Conservation (phyloP, 2,113 vertebrate species). For the Labrus mixtus region DNA sequence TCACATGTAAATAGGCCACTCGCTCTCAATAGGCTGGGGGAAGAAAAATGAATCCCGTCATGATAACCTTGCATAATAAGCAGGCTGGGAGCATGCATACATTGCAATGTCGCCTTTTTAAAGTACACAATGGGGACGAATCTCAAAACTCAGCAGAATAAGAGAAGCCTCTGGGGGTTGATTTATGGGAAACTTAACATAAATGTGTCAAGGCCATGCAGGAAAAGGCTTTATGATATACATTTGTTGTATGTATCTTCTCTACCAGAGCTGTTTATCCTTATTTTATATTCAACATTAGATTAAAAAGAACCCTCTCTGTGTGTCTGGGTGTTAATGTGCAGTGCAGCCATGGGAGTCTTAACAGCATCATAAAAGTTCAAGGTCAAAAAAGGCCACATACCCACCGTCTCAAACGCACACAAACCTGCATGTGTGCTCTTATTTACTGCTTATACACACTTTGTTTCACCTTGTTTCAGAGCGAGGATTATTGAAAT, state of each 20-base stretch:
- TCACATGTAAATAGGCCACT: conserved; percentile 84
- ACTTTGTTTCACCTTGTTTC: neutral
- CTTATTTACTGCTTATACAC: neutral
- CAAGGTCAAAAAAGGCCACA: conserved; percentile 16
- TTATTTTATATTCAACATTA: too few relatives aligned
- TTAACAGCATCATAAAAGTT: neutral
- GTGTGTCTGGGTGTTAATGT: neutral
- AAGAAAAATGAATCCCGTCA: conserved; percentile 76
- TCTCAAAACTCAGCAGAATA: conserved; percentile 55
- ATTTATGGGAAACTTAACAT: conserved; percentile 33
- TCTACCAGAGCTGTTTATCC: neutral
- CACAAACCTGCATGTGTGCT: neutral
- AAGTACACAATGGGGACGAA: conserved; percentile 37
- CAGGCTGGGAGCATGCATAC: conserved; percentile 28
- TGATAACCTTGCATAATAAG: conserved; percentile 70
- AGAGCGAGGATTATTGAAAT: neutral
- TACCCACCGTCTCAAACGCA: neutral
- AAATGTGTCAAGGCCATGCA: conserved; percentile 23
- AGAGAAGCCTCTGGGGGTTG: conserved; percentile 16
- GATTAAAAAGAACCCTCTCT: neutral
- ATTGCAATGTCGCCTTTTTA: conserved; percentile 43
- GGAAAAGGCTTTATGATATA: neutral
- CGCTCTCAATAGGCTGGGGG: conserved; percentile 64
- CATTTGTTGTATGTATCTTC: neutral
- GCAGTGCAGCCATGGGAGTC: neutral